A percentile compares a stretch with the other conserved stretches of the same genome.
Evolutionary conservation across 2,888 invertebrate species (phyloP).

Genomic region (Drepana falcataria): DNA sequence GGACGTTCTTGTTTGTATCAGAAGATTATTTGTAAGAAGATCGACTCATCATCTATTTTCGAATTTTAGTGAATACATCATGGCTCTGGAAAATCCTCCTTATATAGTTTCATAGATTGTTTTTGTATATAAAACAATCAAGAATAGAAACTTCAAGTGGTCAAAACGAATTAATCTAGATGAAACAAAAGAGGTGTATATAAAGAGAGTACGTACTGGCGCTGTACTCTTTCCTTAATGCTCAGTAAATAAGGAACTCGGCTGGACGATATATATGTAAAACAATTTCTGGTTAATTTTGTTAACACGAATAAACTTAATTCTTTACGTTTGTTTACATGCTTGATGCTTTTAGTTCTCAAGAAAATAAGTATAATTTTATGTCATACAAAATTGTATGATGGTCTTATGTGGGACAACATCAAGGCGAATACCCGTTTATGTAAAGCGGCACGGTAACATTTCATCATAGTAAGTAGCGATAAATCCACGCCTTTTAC

Average conservation of each 20-base stretch:
- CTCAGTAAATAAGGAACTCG: no score
- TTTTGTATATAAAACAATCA: no score
- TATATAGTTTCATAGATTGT: no score
- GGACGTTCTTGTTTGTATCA: neutral
- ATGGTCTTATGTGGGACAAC: neutral
- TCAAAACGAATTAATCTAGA: no score
- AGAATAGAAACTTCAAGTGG: no score
- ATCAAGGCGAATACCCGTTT: neutral
- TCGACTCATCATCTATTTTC: neutral
- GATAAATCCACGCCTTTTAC: neutral
- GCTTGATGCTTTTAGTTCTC: neutral
- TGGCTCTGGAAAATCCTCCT: no score
- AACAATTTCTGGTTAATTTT: no score
- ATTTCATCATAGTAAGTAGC: neutral
- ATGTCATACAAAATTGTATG: no score
- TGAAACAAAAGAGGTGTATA: no score
- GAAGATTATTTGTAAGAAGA: neutral
- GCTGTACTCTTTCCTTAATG: no score
- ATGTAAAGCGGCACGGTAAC: neutral
- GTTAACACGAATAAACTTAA: neutral
- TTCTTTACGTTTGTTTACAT: neutral
- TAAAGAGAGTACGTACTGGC: no score
- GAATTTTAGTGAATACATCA: neutral
- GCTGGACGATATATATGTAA: no score
- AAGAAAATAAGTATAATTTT: neutral